Conservation (phyloP, 2,113 vertebrate genomes). For the Lampris megalopsis region DNA sequence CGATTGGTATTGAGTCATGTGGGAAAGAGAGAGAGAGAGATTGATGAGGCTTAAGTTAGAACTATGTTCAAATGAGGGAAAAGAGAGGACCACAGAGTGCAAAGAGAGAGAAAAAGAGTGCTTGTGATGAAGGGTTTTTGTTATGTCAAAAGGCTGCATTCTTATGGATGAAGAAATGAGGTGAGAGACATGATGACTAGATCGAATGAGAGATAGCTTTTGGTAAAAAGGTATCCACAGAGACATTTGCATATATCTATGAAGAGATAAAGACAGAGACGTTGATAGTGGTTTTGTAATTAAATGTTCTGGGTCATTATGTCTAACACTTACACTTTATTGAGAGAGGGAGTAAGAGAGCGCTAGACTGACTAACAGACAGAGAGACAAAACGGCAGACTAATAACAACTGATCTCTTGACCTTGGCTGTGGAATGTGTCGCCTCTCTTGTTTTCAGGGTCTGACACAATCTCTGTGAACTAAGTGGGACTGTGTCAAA, state of each 20-base stretch:
- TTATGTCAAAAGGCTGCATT: conserved; percentile 1
- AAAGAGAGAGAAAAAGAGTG: not conserved
- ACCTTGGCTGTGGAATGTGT: conserved; percentile 51
- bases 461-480: conserved; percentile 28
- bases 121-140: conserved; percentile 21
- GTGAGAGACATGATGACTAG: not conserved
- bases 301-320: not conserved
- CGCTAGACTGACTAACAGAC: conserved; percentile 1
- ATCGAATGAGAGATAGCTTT: not conserved
- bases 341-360: conserved; percentile 8
- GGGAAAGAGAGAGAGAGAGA: not conserved
- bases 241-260: conserved; percentile 7
- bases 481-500: conserved; percentile 31
- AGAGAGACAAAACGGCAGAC: not conserved
- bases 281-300: conserved; percentile 1
- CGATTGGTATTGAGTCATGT: conserved; percentile 49
- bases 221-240: conserved; percentile 10
- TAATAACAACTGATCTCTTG: not conserved
- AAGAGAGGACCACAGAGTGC: not conserved
- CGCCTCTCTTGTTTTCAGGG: conserved; percentile 8
- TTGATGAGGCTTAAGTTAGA: conserved; percentile 38
- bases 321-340: not conserved
- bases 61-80: conserved; percentile 17
- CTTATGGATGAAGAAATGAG: not conserved
- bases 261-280: not conserved